These are phyloP conservation scores for Acinonyx jubatus DNA, from an alignment of 2,113 vertebrate genomes.

Conservation along the genomic window DNA sequence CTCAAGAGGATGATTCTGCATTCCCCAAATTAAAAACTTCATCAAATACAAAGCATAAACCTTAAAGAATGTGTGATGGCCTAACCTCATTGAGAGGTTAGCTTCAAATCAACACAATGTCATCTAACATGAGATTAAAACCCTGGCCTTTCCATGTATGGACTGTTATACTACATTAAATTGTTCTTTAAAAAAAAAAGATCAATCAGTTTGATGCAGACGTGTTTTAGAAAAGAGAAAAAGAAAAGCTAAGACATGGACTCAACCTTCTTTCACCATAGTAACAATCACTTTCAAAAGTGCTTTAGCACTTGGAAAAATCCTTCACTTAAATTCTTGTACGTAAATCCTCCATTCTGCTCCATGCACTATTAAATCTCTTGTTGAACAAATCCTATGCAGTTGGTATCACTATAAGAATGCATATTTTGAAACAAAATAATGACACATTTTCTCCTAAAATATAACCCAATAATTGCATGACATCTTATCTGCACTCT, in stretches of 20 bases:
- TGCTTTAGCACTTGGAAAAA: constrained; percentile 1
- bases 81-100: constrained; percentile 43
- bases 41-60: constrained; percentile 47
- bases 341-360: neutral
- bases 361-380: constrained; percentile 1
- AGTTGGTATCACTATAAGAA: neutral
- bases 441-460: neutral
- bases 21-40: constrained; percentile 50
- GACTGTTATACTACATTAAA: neutral
- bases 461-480: neutral
- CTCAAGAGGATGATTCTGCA: constrained; percentile 57
- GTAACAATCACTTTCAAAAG: neutral
- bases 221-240: constrained; percentile 14
- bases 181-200: neutral
- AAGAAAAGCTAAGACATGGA: neutral
- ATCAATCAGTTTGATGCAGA: constrained; percentile 28
- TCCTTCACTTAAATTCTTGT: constrained; percentile 14
- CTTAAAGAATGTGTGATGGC: neutral
- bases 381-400: neutral
- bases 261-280: constrained; percentile 31
- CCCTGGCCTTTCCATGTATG: neutral
- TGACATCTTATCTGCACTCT: neutral
- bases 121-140: neutral
- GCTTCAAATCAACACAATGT: neutral
- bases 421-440: neutral